phyloP scores from a whole-genome alignment of 2,113 vertebrate genomes.

The Osmerus mordax region DNA sequence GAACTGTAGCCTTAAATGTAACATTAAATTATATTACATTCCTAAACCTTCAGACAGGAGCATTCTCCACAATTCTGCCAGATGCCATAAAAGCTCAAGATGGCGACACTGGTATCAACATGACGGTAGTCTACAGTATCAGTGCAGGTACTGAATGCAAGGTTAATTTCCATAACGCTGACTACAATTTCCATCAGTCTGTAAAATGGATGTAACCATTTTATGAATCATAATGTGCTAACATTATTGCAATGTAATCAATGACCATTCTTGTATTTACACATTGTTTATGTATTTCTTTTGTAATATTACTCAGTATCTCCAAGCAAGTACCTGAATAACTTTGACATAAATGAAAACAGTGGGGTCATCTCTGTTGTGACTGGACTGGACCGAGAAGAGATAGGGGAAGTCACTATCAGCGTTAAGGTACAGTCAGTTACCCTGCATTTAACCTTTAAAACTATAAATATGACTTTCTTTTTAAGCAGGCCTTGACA shows the following conservation, averaged over 20 bases:
- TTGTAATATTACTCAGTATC: conserved; percentile 54
- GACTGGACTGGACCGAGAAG: conserved; percentile 69
- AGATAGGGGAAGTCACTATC: conserved; percentile 55
- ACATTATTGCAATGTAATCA: too few species aligned
- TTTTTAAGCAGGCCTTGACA: not conserved
- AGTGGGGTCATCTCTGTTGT: conserved; percentile 64
- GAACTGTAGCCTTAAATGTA: too few species aligned
- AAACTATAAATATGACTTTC: not conserved
- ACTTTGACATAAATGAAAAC: conserved; percentile 48
- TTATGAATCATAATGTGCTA: too few species aligned
- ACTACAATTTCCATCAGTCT: not conserved
- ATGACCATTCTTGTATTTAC: not conserved
- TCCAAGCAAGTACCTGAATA: conserved; percentile 44
- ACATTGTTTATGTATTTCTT: not conserved
- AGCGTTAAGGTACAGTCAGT: conserved; percentile 69
- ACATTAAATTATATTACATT: too few species aligned
- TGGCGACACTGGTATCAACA: conserved; percentile 75
- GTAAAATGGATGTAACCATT: too few species aligned
- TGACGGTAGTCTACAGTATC: conserved; percentile 71
- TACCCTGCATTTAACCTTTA: not conserved
- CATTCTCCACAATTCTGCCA: conserved; percentile 51
- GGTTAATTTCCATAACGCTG: not conserved
- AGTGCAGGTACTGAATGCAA: conserved; percentile 43
- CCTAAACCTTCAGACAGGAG: too few species aligned
- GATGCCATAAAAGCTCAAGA: conserved; percentile 73